Evolutionary conservation across 2,113 vertebrate species (phyloP).

Genomic region (Stercorarius parasiticus): DNA sequence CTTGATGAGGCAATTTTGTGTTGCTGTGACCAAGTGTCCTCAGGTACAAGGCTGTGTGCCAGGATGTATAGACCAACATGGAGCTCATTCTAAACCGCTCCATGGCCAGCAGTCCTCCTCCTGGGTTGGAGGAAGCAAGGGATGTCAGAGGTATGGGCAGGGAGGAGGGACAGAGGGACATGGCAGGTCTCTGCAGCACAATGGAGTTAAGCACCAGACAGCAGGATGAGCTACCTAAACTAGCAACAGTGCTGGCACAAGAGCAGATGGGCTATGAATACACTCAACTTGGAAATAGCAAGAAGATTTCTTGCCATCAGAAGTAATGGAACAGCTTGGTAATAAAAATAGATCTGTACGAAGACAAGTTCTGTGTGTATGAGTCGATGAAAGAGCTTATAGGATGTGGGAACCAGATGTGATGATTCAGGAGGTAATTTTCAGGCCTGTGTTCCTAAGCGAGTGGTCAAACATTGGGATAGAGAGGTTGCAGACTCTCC

Average conservation of each 20-base stretch:
- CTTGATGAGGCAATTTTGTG: neutral
- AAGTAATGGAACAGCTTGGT: neutral
- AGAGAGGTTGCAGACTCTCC: neutral
- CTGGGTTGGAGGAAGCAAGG: neutral
- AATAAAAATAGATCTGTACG: neutral
- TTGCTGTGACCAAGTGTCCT: neutral
- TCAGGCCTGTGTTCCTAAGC: neutral
- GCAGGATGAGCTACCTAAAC: neutral
- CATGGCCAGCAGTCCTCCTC: neutral
- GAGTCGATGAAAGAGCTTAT: neutral
- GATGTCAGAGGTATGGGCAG: neutral
- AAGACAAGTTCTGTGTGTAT: neutral
- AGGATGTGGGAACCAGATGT: neutral
- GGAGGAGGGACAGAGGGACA: neutral
- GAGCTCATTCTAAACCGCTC: neutral
- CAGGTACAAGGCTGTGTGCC: neutral
- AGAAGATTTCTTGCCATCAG: neutral
- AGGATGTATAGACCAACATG: neutral
- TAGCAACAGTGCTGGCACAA: neutral
- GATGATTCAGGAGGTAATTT: neutral
- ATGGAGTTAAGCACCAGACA: neutral
- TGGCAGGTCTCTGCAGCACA: neutral
- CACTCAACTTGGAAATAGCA: accelerated
- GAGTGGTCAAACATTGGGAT: neutral
- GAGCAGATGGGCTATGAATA: neutral